A percentile compares a stretch with the other conserved stretches of the same genome.
These are phyloP conservation scores for Halyomorpha halys DNA, from an alignment of 1,140 invertebrate species.

Conservation along the genomic window DNA sequence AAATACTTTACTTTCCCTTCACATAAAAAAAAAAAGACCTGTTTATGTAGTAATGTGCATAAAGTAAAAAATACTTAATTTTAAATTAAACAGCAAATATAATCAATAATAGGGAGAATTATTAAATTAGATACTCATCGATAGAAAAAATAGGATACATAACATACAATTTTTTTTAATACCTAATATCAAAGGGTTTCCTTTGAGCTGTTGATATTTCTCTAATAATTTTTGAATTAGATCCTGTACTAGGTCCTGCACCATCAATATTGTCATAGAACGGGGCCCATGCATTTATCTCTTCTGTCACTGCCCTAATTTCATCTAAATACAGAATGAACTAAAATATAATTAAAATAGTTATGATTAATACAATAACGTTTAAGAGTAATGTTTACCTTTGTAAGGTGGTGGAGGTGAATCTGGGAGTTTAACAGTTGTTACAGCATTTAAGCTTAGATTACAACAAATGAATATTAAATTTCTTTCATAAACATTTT, in stretches of 20 bases:
- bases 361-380: background rate
- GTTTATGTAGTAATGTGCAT: background rate
- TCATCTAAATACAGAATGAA: background rate
- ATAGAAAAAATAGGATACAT: too few relatives aligned
- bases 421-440: slow-evolving; percentile 19
- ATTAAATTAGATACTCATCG: too few relatives aligned
- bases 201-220: background rate
- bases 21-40: background rate
- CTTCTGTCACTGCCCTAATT: background rate
- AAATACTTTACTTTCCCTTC: background rate
- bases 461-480: too few relatives aligned
- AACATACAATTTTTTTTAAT: background rate
- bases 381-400: background rate
- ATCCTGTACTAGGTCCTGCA: background rate
- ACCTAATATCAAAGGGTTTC: background rate
- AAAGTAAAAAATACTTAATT: too few relatives aligned
- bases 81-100: too few relatives aligned
- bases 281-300: background rate
- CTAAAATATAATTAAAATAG: background rate
- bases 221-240: background rate
- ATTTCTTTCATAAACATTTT: too few relatives aligned
- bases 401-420: slow-evolving; percentile 27
- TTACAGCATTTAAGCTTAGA: slow-evolving; percentile 17
- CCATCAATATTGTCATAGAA: slow-evolving; percentile 10
- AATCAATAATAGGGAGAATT: too few relatives aligned